Percentiles rank a stretch among this genome's conserved stretches.
These are phyloP conservation scores for Malurus melanocephalus DNA, from an alignment of 2,113 vertebrate genomes.

Conservation along the genomic window DNA sequence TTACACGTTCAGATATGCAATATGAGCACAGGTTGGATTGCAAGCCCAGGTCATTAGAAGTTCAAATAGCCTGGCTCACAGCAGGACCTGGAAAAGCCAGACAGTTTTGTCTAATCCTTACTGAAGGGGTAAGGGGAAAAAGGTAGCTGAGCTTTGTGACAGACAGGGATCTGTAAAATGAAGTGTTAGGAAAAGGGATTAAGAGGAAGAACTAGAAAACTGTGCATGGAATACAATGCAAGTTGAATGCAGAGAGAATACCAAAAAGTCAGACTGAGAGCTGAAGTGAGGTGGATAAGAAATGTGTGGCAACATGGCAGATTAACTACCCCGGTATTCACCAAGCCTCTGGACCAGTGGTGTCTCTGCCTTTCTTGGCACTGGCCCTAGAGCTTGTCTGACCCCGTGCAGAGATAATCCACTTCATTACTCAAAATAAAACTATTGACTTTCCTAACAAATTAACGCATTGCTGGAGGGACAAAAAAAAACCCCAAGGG, in stretches of 20 bases:
- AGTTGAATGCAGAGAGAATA: background rate
- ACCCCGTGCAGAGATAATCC: background rate
- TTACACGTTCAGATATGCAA: background rate
- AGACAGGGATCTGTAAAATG: background rate
- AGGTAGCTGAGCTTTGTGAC: background rate
- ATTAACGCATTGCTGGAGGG: background rate
- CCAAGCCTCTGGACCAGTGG: background rate
- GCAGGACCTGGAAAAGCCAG: background rate
- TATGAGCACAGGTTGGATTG: background rate
- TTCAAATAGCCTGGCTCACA: conserved; percentile 3
- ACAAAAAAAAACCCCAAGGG: background rate
- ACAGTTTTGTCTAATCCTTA: background rate
- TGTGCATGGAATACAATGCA: background rate
- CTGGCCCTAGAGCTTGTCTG: background rate
- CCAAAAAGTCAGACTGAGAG: background rate
- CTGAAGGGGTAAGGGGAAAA: background rate
- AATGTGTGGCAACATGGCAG: background rate
- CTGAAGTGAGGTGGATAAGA: background rate
- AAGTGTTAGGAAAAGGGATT: background rate
- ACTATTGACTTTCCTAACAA: background rate
- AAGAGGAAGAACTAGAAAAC: background rate
- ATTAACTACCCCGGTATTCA: background rate
- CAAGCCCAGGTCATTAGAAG: background rate
- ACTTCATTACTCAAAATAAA: background rate
- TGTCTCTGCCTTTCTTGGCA: background rate